These are phyloP conservation scores for Phrynocephalus vlangalii DNA, from an alignment of 2,797 vertebrate species.

Conservation along the genomic window DNA sequence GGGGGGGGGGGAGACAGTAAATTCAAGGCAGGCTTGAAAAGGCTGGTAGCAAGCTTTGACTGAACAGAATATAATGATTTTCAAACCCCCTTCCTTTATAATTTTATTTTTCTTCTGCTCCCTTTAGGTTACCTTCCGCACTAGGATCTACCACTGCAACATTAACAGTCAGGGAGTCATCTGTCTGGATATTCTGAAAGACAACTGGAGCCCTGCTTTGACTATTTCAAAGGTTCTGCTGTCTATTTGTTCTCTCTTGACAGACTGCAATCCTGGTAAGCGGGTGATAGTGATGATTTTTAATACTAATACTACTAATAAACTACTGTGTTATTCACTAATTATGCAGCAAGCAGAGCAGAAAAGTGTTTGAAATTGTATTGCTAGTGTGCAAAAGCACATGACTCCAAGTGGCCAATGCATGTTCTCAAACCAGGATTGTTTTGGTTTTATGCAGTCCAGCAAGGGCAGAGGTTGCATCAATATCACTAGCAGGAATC, in stretches of 20 bases:
- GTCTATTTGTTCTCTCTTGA: slow-evolving; percentile 92
- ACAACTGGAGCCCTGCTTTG: slow-evolving; percentile 92
- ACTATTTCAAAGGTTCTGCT: slow-evolving; percentile 93
- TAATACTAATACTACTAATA: not conserved
- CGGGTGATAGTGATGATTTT: slow-evolving; percentile 40
- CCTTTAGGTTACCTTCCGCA: slow-evolving; percentile 88
- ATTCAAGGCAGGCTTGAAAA: slow-evolving; percentile 18
- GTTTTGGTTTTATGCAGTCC: not conserved
- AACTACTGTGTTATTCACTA: not conserved
- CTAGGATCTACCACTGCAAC: slow-evolving; percentile 94
- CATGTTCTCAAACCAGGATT: not conserved
- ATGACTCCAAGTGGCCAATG: not conserved
- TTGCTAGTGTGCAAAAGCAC: not conserved
- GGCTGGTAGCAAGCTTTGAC: slow-evolving; percentile 1
- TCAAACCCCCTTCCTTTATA: not conserved
- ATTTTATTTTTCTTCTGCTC: slow-evolving; percentile 35
- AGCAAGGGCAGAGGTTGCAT: not conserved
- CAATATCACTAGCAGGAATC: not conserved
- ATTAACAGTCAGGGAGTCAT: slow-evolving; percentile 95
- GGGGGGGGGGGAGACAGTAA: not conserved
- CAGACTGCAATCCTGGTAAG: slow-evolving; percentile 92
- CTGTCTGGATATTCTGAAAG: slow-evolving; percentile 93
- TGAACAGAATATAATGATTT: slow-evolving; percentile 3
- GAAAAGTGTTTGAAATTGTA: not conserved
- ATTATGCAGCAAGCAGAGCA: not conserved